Evolutionary conservation across 2,797 vertebrate genomes (phyloP).

Genomic region (Astyanax mexicanus): DNA sequence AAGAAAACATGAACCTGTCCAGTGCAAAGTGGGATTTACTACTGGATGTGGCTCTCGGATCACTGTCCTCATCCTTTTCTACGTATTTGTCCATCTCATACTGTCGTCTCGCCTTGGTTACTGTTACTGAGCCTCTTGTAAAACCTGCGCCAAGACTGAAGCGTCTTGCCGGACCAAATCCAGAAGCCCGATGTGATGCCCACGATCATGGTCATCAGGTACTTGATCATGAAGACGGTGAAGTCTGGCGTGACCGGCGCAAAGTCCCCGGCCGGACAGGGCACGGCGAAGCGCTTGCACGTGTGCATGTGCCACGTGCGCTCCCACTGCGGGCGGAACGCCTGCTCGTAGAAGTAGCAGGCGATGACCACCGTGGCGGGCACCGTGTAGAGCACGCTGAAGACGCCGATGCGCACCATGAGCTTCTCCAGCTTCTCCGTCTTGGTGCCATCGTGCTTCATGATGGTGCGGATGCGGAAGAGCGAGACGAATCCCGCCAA

Average conservation of each 20-base stretch:
- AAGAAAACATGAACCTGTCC: neutral
- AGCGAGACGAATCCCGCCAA: slow-evolving; percentile 96
- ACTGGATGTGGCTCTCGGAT: neutral
- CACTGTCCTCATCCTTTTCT: neutral
- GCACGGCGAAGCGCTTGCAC: slow-evolving; percentile 92
- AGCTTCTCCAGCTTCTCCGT: slow-evolving; percentile 98
- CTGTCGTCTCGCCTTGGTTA: slow-evolving; percentile 96
- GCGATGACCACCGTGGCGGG: slow-evolving; percentile 97
- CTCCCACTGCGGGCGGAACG: slow-evolving; percentile 96
- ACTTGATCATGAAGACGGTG: slow-evolving; percentile 99
- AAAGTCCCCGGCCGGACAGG: slow-evolving; percentile 89
- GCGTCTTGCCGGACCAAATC: slow-evolving; percentile 99
- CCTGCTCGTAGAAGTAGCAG: slow-evolving; percentile 98
- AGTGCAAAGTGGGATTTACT: neutral
- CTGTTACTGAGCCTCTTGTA: slow-evolving; percentile 94
- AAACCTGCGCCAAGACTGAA: slow-evolving; percentile 97
- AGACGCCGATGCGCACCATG: slow-evolving; percentile 98
- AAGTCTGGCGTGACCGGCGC: slow-evolving; percentile 96
- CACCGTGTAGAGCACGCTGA: slow-evolving; percentile 96
- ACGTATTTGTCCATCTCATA: slow-evolving; percentile 75
- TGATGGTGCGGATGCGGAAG: slow-evolving; percentile 97
- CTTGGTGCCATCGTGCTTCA: slow-evolving; percentile 98
- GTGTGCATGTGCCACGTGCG: slow-evolving; percentile 96
- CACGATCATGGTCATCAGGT: slow-evolving; percentile 99
- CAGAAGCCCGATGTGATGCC: slow-evolving; percentile 99